Conservation (phyloP, 2,797 vertebrate genomes). For the Sebastes diaconus region DNA sequence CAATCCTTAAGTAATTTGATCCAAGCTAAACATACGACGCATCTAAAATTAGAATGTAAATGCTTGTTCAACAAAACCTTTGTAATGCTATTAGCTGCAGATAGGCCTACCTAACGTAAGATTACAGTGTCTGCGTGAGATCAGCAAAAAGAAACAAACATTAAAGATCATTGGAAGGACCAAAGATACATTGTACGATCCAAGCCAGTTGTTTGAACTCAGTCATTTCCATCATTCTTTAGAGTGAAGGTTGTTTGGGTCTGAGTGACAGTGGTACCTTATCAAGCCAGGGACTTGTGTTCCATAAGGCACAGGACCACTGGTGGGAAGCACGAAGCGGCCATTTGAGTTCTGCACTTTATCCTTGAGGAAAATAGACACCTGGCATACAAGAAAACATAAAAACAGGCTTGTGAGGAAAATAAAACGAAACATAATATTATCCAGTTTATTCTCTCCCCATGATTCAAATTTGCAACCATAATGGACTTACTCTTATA, state of each 20-base stretch:
- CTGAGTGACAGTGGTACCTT: conserved; percentile 79
- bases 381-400: conserved; percentile 76
- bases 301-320: conserved; percentile 92
- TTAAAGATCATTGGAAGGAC: not conserved
- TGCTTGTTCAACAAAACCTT: conserved; percentile 43
- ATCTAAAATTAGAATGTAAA: conserved; percentile 67
- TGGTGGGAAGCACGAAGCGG: conserved; percentile 93
- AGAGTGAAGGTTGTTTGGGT: not conserved
- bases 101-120: conserved; percentile 32
- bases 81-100: conserved; percentile 74
- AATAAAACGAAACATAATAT: not conserved
- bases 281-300: conserved; percentile 92
- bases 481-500: conserved; percentile 88
- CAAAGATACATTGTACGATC: not conserved
- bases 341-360: conserved; percentile 98
- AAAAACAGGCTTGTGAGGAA: not conserved
- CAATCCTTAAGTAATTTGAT: conserved; percentile 16
- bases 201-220: not conserved
- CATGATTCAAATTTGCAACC: not conserved
- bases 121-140: conserved; percentile 15
- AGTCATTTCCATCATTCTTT: not conserved
- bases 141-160: conserved; percentile 6
- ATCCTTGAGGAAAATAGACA: conserved; percentile 98
- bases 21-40: conserved; percentile 19
- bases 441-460: not conserved